A percentile compares a stretch with the other conserved stretches of the same genome.
phyloP scores from a whole-genome alignment of 37 sponge, comb jelly and placozoan genomes.

The Theonella swinhoei region DNA sequence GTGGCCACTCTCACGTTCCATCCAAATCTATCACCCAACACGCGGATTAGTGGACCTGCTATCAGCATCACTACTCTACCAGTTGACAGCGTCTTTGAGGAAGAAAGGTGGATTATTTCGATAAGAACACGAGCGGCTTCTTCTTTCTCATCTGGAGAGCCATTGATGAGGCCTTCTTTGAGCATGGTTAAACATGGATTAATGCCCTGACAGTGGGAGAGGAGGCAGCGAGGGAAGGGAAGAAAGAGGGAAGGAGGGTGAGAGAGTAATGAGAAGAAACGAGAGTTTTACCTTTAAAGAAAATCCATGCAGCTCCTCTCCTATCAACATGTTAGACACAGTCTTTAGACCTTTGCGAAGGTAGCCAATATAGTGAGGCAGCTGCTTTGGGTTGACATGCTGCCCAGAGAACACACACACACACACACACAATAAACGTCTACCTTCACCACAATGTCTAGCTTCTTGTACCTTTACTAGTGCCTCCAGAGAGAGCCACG shows the following conservation, averaged over 20 bases:
- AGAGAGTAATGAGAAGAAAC: not conserved
- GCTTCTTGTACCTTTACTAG: constrained; percentile 82
- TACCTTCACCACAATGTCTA: too few species aligned
- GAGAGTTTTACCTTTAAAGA: constrained; percentile 53
- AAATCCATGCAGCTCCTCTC: constrained; percentile 71
- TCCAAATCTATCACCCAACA: constrained; percentile 86
- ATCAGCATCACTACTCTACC: constrained; percentile 80
- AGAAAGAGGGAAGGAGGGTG: constrained; percentile 12
- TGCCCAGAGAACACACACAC: constrained; percentile 3
- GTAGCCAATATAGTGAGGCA: constrained; percentile 61
- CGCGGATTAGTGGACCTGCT: constrained; percentile 95
- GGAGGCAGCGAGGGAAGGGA: constrained; percentile 17
- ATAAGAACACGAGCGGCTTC: constrained; percentile 85
- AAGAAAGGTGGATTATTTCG: constrained; percentile 82
- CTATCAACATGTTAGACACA: constrained; percentile 16
- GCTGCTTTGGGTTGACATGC: constrained; percentile 52
- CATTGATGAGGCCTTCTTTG: constrained; percentile 89
- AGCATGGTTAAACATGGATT: constrained; percentile 70
- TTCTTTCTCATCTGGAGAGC: constrained; percentile 92
- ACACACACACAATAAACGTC: constrained; percentile 20
- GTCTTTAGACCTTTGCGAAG: constrained; percentile 44
- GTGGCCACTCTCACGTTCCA: constrained; percentile 88
- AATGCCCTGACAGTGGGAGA: constrained; percentile 91
- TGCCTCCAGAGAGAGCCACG: constrained; percentile 84
- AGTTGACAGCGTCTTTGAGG: constrained; percentile 51